Percentiles rank a stretch among this genome's conserved stretches.
Evolutionary conservation across 2,113 vertebrate genomes (phyloP).

Genomic region (Oncorhynchus tshawytscha): DNA sequence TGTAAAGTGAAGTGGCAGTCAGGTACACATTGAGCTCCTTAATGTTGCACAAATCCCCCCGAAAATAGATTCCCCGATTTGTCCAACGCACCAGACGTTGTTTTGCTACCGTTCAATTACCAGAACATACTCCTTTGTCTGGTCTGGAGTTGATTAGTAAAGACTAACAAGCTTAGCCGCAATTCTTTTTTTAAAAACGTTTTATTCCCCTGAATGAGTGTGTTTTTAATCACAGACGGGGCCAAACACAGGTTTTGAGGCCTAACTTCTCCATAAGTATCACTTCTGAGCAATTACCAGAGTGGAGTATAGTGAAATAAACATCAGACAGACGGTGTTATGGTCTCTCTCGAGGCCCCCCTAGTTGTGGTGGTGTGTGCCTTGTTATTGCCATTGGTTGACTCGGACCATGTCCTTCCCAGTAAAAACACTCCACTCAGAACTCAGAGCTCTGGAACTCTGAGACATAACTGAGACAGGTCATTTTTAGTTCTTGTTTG

Average conservation of each 20-base stretch:
- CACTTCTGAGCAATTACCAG: conserved; percentile 37
- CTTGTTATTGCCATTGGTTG: conserved; percentile 49
- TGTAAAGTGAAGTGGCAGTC: neutral
- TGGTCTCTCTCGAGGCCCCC: conserved; percentile 16
- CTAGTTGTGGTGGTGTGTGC: conserved; percentile 31
- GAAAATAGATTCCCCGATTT: conserved; percentile 34
- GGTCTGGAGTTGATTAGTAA: conserved; percentile 58
- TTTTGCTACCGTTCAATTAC: conserved; percentile 13
- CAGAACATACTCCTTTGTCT: conserved; percentile 40
- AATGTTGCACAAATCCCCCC: conserved; percentile 29
- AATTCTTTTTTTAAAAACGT: conserved; percentile 9
- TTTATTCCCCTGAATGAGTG: conserved; percentile 15
- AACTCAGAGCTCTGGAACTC: conserved; percentile 22
- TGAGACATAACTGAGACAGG: conserved; percentile 73
- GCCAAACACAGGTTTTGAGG: neutral
- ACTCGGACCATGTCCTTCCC: conserved; percentile 60
- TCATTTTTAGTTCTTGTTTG: conserved; percentile 56
- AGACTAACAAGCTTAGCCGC: conserved; percentile 45
- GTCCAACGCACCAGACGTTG: neutral
- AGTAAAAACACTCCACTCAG: conserved; percentile 47
- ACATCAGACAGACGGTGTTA: conserved; percentile 21
- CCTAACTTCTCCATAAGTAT: conserved; percentile 18
- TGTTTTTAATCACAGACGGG: conserved; percentile 34
- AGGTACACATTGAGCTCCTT: conserved; percentile 6
- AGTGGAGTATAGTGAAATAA: conserved; percentile 48